These are phyloP conservation scores for Anguilla obscura DNA, from an alignment of 2,797 vertebrate species.

Conservation along the genomic window DNA sequence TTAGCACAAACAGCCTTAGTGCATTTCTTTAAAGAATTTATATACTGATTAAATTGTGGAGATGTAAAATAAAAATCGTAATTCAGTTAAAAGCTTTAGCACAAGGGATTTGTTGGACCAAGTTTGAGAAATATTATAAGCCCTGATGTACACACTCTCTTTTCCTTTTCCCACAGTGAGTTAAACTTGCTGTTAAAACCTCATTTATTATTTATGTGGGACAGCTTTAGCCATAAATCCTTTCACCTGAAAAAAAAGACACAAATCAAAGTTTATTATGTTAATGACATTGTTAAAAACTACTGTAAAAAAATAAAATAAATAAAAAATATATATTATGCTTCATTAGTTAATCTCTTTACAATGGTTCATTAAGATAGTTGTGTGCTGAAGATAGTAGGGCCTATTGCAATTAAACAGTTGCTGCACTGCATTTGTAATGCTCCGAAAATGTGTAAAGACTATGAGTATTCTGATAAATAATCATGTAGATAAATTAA, in stretches of 20 bases:
- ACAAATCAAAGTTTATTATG: slow-evolving; percentile 16
- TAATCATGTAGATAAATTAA: too few species aligned
- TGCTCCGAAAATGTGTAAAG: not conserved
- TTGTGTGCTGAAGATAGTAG: not conserved
- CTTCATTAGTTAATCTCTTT: not conserved
- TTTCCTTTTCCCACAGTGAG: not conserved
- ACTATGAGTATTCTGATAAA: not conserved
- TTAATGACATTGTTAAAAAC: not conserved
- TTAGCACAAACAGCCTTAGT: not conserved
- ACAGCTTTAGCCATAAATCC: slow-evolving; percentile 45
- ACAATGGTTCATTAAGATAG: too few species aligned
- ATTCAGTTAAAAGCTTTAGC: not conserved
- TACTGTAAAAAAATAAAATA: not conserved
- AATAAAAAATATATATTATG: not conserved
- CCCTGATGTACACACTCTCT: not conserved
- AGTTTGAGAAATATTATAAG: not conserved
- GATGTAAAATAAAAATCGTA: not conserved
- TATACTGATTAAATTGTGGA: not conserved
- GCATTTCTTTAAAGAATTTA: not conserved
- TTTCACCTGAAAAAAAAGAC: slow-evolving; percentile 52
- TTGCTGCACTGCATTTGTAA: not conserved
- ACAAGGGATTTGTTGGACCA: not conserved
- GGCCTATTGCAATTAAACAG: not conserved
- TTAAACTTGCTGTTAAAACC: not conserved
- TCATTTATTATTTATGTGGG: not conserved